Percentiles rank a stretch among this genome's conserved stretches.
Evolutionary conservation across 2,113 vertebrate species (phyloP).

Genomic region (Serilophus lunatus): DNA sequence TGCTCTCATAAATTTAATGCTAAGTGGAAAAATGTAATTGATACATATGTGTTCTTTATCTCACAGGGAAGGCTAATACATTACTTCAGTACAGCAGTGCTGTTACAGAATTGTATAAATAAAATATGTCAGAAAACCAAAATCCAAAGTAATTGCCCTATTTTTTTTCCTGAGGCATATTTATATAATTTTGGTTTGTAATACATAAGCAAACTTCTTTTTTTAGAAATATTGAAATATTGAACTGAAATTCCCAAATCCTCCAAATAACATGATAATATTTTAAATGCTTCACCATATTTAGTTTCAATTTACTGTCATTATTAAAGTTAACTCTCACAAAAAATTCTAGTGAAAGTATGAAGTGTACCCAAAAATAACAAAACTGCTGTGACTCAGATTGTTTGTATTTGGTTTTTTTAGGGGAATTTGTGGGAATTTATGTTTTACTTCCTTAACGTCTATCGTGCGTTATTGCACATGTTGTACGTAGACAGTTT

Average conservation of each 20-base stretch:
- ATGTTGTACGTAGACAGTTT: slow-evolving; percentile 30
- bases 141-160: slow-evolving; percentile 13
- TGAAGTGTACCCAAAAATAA: neutral
- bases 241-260: slow-evolving; percentile 27
- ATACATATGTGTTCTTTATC: slow-evolving; percentile 4
- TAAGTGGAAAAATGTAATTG: slow-evolving; percentile 57
- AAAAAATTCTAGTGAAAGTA: slow-evolving; percentile 14
- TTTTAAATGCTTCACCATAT: slow-evolving; percentile 44
- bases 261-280: slow-evolving; percentile 24
- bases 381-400: neutral
- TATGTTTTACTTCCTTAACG: slow-evolving; percentile 7
- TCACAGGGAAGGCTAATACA: neutral
- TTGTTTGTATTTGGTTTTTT: slow-evolving; percentile 21
- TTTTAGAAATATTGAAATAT: slow-evolving; percentile 48
- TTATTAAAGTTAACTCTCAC: neutral
- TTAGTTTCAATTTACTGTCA: slow-evolving; percentile 27
- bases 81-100: neutral
- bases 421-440: slow-evolving; percentile 21
- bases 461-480: slow-evolving; percentile 1
- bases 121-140: slow-evolving; percentile 41
- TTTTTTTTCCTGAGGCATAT: neutral
- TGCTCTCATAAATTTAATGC: slow-evolving; percentile 67
- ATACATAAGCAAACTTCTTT: slow-evolving; percentile 10
- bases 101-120: neutral
- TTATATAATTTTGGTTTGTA: slow-evolving; percentile 35